Evolutionary conservation across 2,797 vertebrate species (phyloP).

Genomic region (Leucoraja ocellata): DNA sequence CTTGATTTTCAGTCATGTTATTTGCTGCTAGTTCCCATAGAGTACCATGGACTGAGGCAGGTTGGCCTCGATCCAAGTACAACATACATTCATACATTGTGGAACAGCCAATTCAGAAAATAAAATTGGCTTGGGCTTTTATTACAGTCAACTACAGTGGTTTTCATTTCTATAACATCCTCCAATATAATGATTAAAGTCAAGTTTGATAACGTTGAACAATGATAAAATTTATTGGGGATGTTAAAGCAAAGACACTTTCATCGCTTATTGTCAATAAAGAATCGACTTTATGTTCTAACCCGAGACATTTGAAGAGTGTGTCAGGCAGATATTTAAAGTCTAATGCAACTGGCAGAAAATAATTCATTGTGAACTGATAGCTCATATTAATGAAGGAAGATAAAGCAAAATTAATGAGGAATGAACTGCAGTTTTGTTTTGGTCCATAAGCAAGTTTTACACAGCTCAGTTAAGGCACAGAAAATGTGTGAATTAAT

Average conservation of each 20-base stretch:
- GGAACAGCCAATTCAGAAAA: not conserved
- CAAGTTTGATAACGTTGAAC: too few species aligned
- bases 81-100: too few species aligned
- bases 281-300: not conserved
- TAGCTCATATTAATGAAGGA: not conserved
- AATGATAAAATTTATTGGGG: too few species aligned
- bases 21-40: not conserved
- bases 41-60: not conserved
- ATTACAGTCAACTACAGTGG: too few species aligned
- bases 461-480: not conserved
- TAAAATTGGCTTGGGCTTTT: not conserved
- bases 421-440: not conserved
- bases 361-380: not conserved
- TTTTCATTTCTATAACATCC: too few species aligned
- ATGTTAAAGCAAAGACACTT: too few species aligned
- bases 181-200: too few species aligned
- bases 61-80: not conserved
- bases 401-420: constrained; percentile 7
- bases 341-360: not conserved
- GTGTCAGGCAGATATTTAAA: not conserved
- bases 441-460: not conserved
- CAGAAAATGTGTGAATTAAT: not conserved
- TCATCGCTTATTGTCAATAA: not conserved
- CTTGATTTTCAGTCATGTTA: not conserved
- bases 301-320: not conserved